Base-by-base conservation (phyloP, 2,113 vertebrate species). In the Heterotilapia buettikoferi region DNA sequence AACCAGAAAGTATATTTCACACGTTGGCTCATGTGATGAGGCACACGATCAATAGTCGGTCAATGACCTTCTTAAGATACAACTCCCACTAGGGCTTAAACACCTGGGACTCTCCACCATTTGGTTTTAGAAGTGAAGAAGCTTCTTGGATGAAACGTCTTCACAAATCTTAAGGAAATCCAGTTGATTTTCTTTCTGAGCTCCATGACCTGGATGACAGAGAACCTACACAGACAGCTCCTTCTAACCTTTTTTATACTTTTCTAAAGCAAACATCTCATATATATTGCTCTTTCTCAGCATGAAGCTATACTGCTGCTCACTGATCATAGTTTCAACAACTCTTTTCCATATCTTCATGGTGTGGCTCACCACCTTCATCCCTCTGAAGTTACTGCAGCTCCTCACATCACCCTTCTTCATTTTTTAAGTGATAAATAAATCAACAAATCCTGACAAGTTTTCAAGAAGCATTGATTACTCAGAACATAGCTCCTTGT, bases 151-250 rank as follows among this genome's bases (percentile, higher is more conserved):
- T 36, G 4, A 66, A 36, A 66, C 0, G 31, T 12, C 31, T 36
- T 36, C 6, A 66, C 61, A 5, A 38, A 38, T 38, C 19, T 66
- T 66, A 66, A n/a, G 3, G 61, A 38, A n/a, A n/a, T 66, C 61
- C 18, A 66, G 2, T 0, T 0, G 33, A 4, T 36, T 66, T 66
- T 36, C 61, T 66, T 66, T 66, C 31, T 12, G 61, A 66, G 18
- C 18, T 66, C 18, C 61, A n/a, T 66, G 61, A 36, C 61, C 0
- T 66, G 10, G 61, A 66, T 66, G 61, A 36, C 61, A 63, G 2
- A 33, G 0, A 33, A 36, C 16, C 59, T 40, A 68, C 54, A 57
- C 11, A 71, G 66, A 40, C n/a, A 71, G 13, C 66, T 45, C 14
- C 21, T 73, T 73, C 68, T 73, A 26, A 45, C 40, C 68, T 0